Evolutionary conservation across 2,888 invertebrate genomes (phyloP).

Genomic region (Bibio marci): DNA sequence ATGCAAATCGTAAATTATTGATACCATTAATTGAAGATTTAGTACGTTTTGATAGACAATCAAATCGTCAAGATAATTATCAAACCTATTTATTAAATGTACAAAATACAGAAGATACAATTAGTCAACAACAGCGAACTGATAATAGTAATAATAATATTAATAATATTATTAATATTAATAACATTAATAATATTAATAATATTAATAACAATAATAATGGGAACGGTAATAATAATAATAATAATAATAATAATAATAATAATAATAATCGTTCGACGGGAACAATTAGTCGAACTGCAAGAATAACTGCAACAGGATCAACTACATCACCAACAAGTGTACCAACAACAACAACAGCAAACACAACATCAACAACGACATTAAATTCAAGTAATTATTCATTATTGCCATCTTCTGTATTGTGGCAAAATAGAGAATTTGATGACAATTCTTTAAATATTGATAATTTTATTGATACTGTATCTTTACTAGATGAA

Average conservation of each 20-base stretch:
- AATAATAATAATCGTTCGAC: not conserved
- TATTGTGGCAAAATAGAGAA: too few relatives aligned
- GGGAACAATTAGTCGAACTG: not conserved
- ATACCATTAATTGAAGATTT: slow-evolving; percentile 28
- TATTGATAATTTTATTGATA: slow-evolving; percentile 22
- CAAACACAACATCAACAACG: not conserved
- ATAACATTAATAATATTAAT: too few relatives aligned
- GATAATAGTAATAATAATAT: not conserved
- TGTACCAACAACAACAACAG: not conserved
- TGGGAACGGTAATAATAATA: not conserved
- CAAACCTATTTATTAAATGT: slow-evolving; percentile 44
- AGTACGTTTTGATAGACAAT: slow-evolving; percentile 46
- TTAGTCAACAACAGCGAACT: slow-evolving; percentile 1
- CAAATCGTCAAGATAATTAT: slow-evolving; percentile 26
- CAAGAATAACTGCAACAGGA: slow-evolving; percentile 1
- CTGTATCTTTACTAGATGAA: slow-evolving; percentile 35
- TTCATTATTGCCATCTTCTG: too few relatives aligned
- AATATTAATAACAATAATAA: too few relatives aligned
- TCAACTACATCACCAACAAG: slow-evolving; percentile 14
- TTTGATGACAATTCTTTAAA: slow-evolving; percentile 18
- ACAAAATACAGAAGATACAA: slow-evolving; percentile 15
- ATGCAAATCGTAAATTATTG: slow-evolving; percentile 28
- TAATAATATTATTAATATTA: too few relatives aligned
- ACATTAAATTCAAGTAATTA: not conserved
- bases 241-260: not conserved